These are phyloP conservation scores for Sphyrna mokarran DNA, from an alignment of 2,113 vertebrate species.

Conservation along the genomic window DNA sequence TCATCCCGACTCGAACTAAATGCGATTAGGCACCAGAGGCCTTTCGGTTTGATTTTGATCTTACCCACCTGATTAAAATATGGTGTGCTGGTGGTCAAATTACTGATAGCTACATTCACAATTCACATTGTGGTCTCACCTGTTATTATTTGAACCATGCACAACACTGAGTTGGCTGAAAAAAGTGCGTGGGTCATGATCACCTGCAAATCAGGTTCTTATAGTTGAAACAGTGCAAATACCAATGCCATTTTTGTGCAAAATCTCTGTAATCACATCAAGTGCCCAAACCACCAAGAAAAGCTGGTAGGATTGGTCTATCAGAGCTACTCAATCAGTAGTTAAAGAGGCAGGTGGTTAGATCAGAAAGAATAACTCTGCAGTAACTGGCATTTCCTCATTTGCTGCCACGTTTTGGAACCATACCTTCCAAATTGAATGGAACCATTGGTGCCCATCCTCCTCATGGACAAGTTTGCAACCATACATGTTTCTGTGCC, in stretches of 20 bases:
- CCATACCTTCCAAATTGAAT: not conserved
- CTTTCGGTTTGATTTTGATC: not conserved
- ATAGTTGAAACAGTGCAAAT: not conserved
- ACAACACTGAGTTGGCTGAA: not conserved
- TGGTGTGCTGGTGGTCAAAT: not conserved
- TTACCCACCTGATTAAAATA: not conserved
- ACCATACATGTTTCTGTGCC: too few species aligned
- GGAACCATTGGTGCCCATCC: too few species aligned
- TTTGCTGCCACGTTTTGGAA: too few species aligned
- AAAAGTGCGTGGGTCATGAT: not conserved
- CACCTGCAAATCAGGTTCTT: not conserved
- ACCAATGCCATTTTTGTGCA: not conserved
- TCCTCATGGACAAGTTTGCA: too few species aligned
- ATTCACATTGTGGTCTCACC: not conserved
- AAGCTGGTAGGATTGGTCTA: not conserved
- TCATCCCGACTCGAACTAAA: not conserved
- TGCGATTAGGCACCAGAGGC: not conserved
- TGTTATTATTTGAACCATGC: not conserved
- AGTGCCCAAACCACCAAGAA: not conserved
- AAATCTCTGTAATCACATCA: not conserved
- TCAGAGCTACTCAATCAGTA: not conserved
- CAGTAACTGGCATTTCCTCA: too few species aligned
- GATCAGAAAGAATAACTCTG: not conserved
- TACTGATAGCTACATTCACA: not conserved
- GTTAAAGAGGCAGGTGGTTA: too few species aligned